A percentile compares a stretch with the other conserved stretches of the same genome.
phyloP scores from a whole-genome alignment of 2,888 invertebrate species.

The Lasioglossum malachurum region DNA sequence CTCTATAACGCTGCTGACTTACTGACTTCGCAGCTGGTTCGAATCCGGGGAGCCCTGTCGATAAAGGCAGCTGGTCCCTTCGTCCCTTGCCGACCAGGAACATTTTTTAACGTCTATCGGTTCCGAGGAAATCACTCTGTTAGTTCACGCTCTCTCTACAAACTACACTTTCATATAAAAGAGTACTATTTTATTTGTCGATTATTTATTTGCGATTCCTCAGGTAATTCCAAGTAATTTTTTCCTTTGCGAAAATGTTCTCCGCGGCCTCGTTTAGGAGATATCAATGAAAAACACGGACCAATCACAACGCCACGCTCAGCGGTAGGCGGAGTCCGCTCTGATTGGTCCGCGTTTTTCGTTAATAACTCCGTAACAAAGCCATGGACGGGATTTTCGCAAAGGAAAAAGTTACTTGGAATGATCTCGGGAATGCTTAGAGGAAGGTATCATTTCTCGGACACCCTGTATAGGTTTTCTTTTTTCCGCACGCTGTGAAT shows the following conservation, averaged over 20 bases:
- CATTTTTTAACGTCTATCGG: neutral
- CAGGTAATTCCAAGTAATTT: neutral
- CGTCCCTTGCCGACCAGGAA: neutral
- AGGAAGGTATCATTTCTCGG: too few species aligned
- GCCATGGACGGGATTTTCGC: neutral
- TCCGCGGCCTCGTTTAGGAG: neutral
- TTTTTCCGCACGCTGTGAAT: neutral
- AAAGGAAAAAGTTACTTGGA: neutral
- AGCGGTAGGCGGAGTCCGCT: neutral
- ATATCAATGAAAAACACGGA: neutral
- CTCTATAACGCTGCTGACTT: constrained; percentile 54
- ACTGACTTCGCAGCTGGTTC: constrained; percentile 37
- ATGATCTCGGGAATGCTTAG: neutral
- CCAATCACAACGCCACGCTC: neutral
- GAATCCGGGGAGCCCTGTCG: neutral
- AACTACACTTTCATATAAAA: neutral
- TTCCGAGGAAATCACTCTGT: neutral
- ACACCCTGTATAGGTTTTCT: neutral
- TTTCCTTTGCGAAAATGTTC: neutral
- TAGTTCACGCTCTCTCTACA: neutral
- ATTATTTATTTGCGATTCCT: neutral
- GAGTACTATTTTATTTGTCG: neutral
- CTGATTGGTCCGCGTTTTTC: neutral
- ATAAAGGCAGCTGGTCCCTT: constrained; percentile 4
- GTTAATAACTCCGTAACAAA: neutral